Evolutionary conservation across 2,888 invertebrate species (phyloP).

Genomic region (Trachelus stipa): DNA sequence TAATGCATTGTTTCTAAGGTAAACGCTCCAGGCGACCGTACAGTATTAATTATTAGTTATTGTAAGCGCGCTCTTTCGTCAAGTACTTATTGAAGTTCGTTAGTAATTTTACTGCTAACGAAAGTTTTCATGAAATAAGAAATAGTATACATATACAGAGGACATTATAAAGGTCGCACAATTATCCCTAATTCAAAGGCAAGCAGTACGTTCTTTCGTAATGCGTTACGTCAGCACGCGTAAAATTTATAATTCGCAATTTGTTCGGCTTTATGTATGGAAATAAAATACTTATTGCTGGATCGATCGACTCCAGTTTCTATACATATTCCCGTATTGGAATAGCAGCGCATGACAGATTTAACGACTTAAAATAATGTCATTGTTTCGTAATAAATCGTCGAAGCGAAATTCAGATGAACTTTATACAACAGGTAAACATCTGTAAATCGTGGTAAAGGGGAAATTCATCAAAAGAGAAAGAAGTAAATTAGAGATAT

Average conservation of each 20-base stretch:
- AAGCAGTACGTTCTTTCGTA: background rate
- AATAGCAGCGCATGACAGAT: background rate
- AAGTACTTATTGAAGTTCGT: background rate
- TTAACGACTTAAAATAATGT: constrained; percentile 28
- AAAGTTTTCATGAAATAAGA: background rate
- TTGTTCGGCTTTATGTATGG: background rate
- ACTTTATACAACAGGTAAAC: background rate
- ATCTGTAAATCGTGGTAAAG: background rate
- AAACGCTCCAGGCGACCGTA: background rate
- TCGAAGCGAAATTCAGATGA: constrained; percentile 32
- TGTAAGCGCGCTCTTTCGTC: background rate
- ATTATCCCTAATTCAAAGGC: background rate
- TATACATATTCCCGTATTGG: background rate
- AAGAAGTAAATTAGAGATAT: background rate
- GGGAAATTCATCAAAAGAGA: background rate
- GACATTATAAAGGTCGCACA: background rate
- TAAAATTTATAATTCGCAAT: background rate
- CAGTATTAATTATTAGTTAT: constrained; percentile 1
- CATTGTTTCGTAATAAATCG: constrained; percentile 33
- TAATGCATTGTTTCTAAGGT: constrained; percentile 41
- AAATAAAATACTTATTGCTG: background rate
- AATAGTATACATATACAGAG: background rate
- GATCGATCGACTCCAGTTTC: background rate
- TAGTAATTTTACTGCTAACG: background rate
- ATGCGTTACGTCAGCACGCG: background rate